phyloP scores from a whole-genome alignment of 2,888 invertebrate species.

The Apomyelois bistriatella region DNA sequence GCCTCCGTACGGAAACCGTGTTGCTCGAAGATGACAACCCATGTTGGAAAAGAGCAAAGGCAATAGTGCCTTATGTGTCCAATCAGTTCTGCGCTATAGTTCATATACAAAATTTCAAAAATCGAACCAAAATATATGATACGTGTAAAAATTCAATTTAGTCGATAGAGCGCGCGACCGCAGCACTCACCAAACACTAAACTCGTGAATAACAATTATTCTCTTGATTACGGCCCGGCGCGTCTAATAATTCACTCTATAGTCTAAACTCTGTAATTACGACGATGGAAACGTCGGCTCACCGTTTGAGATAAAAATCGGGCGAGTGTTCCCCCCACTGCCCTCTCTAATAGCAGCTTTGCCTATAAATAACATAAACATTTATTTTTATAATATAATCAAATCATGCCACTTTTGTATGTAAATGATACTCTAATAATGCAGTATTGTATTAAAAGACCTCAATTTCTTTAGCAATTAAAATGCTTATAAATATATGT shows the following conservation, averaged over 20 bases:
- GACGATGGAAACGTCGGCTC: constrained; percentile 70
- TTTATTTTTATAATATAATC: constrained; percentile 55
- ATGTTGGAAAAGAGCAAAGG: too few species aligned
- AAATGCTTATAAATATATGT: not conserved
- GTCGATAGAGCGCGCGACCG: constrained; percentile 36
- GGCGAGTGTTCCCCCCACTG: constrained; percentile 41
- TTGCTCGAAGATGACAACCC: too few species aligned
- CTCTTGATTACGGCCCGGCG: constrained; percentile 66
- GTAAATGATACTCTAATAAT: not conserved
- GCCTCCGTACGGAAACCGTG: too few species aligned
- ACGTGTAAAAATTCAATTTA: constrained; percentile 67
- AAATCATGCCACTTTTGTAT: constrained; percentile 21
- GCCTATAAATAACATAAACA: constrained; percentile 63
- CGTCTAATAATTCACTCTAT: constrained; percentile 76
- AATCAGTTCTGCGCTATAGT: too few species aligned
- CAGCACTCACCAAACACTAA: constrained; percentile 53
- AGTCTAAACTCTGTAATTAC: constrained; percentile 77
- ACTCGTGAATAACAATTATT: constrained; percentile 71
- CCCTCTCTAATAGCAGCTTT: constrained; percentile 53
- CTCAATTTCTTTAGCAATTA: constrained; percentile 1
- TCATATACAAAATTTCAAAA: not conserved
- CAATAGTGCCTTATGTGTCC: too few species aligned
- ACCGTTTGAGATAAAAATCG: constrained; percentile 76
- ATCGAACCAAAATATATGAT: constrained; percentile 43
- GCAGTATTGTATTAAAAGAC: not conserved